Percentiles rank a stretch among this genome's conserved stretches.
These are phyloP conservation scores for Tolmerus cingulatus DNA, from an alignment of 2,888 invertebrate species.

Conservation along the genomic window DNA sequence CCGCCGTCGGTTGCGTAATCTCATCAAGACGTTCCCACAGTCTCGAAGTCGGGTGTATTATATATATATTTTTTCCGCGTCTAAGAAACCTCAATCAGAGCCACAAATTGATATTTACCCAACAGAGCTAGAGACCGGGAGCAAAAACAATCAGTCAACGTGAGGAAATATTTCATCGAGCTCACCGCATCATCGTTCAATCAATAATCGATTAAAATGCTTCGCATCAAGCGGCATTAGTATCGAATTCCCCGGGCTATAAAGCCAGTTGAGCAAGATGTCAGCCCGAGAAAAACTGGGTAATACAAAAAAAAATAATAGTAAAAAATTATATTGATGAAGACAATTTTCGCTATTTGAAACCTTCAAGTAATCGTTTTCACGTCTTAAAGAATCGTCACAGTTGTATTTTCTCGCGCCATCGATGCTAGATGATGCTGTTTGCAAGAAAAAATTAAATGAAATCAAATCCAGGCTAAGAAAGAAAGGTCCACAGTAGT, in stretches of 20 bases:
- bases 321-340: not conserved
- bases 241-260: slow-evolving; percentile 6
- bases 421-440: not conserved
- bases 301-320: not conserved
- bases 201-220: slow-evolving; percentile 36
- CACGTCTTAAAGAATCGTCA: slow-evolving; percentile 13
- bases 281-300: not conserved
- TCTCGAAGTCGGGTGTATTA: not conserved
- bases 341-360: slow-evolving; percentile 6
- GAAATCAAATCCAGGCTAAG: not conserved
- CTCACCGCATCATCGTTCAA: slow-evolving; percentile 30
- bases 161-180: slow-evolving; percentile 20
- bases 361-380: slow-evolving; percentile 19
- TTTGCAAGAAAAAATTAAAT: not conserved
- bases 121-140: not conserved
- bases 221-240: slow-evolving; percentile 12
- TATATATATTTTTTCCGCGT: not conserved
- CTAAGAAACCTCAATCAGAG: not conserved
- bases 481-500: not conserved
- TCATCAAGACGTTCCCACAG: not conserved
- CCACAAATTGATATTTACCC: slow-evolving; percentile 24
- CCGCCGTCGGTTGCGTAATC: not conserved
- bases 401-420: slow-evolving; percentile 11
- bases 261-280: slow-evolving; percentile 15
- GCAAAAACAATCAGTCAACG: not conserved